phyloP scores from a whole-genome alignment of 2,888 invertebrate genomes.

The Pyrochroa serraticornis region DNA sequence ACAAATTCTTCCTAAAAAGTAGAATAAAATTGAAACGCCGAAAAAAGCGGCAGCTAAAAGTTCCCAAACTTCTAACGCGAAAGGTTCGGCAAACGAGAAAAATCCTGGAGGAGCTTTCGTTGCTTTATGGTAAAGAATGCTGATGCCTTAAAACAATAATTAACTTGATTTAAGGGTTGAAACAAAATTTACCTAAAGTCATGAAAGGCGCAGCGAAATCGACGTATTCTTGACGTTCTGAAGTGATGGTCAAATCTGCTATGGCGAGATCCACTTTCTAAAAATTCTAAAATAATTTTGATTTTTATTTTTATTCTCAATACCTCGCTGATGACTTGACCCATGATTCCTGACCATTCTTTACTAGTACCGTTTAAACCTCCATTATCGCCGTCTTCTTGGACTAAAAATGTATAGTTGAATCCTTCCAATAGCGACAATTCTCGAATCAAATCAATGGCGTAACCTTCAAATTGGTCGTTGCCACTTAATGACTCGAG shows the following conservation, averaged over 20 bases:
- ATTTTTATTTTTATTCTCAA: background rate
- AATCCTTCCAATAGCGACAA: constrained; percentile 65
- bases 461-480: constrained; percentile 67
- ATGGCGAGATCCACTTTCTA: constrained; percentile 90
- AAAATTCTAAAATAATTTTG: constrained; percentile 7
- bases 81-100: constrained; percentile 76
- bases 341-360: constrained; percentile 78
- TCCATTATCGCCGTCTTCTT: constrained; percentile 53
- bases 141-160: constrained; percentile 58
- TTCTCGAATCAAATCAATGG: constrained; percentile 67
- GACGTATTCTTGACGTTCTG: constrained; percentile 83
- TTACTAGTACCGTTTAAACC: constrained; percentile 54
- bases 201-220: constrained; percentile 97
- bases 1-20: constrained; percentile 76
- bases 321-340: constrained; percentile 57
- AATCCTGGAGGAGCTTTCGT: constrained; percentile 68
- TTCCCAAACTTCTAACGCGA: constrained; percentile 78
- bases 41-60: constrained; percentile 69
- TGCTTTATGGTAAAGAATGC: constrained; percentile 71
- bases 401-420: constrained; percentile 63
- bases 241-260: constrained; percentile 88
- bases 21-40: constrained; percentile 76
- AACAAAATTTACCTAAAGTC: constrained; percentile 64
- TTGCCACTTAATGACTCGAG: constrained; percentile 58
- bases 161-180: background rate